Evolutionary conservation across 1,140 invertebrate species (phyloP).

Genomic region (Ostrea denselamellosa): DNA sequence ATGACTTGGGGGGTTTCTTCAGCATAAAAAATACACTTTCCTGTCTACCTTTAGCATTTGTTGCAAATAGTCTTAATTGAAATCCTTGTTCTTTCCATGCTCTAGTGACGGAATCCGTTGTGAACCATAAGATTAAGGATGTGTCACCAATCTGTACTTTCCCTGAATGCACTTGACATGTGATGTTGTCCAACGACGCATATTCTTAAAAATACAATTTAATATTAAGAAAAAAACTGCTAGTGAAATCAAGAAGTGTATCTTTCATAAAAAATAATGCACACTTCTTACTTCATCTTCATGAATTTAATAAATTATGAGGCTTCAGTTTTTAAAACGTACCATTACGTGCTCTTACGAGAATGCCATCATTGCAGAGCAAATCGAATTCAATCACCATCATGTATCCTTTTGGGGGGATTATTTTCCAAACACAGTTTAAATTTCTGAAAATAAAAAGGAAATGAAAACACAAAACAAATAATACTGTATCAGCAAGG

Average conservation of each 20-base stretch:
- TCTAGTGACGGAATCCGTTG: neutral
- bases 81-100: neutral
- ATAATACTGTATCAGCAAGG: too few species aligned
- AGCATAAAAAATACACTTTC: neutral
- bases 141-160: neutral
- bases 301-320: too few species aligned
- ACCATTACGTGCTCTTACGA: neutral
- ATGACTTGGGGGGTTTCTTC: too few species aligned
- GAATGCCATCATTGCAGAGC: neutral
- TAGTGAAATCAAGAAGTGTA: too few species aligned
- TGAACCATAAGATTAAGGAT: neutral
- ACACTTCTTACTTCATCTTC: too few species aligned
- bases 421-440: neutral
- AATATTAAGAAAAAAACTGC: neutral
- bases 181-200: neutral
- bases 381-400: neutral
- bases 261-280: too few species aligned
- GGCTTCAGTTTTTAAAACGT: neutral
- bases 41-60: neutral
- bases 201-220: neutral
- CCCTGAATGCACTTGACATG: neutral
- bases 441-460: neutral
- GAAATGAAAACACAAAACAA: too few species aligned
- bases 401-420: neutral
- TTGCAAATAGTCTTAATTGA: neutral